phyloP scores from a whole-genome alignment of 2,888 invertebrate species.

The Aspidiotus destructor region DNA sequence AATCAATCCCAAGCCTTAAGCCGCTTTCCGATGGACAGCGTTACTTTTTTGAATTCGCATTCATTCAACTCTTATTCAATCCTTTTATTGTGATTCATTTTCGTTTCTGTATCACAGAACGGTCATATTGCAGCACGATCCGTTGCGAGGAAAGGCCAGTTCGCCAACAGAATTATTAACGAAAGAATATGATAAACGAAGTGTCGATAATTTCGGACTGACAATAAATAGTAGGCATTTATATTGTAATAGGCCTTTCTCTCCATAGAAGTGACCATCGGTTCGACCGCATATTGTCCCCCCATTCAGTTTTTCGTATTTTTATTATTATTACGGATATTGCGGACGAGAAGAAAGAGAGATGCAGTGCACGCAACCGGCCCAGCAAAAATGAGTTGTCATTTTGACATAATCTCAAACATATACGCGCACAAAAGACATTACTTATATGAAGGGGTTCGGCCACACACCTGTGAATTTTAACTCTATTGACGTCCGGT shows the following conservation, averaged over 20 bases:
- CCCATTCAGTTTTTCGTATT: constrained; percentile 12
- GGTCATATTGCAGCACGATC: background rate
- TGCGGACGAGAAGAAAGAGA: background rate
- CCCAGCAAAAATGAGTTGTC: constrained; percentile 26
- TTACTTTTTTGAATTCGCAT: too few relatives aligned
- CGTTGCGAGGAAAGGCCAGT: too few relatives aligned
- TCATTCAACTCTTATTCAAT: background rate
- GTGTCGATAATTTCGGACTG: constrained; percentile 28
- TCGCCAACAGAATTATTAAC: background rate
- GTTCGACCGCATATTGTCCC: constrained; percentile 11
- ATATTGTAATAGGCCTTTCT: background rate
- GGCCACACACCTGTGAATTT: constrained; percentile 30
- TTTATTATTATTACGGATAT: background rate
- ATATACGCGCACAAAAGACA: constrained; percentile 12
- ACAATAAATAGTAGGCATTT: constrained; percentile 11
- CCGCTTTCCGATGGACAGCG: too few relatives aligned
- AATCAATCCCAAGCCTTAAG: too few relatives aligned
- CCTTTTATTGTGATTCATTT: background rate
- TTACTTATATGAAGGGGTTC: constrained; percentile 19
- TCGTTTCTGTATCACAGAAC: background rate
- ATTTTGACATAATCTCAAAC: constrained; percentile 32
- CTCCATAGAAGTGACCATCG: constrained; percentile 10
- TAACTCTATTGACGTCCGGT: constrained; percentile 23
- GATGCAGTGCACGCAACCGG: constrained; percentile 23
- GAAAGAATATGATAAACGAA: constrained; percentile 19